Base-by-base conservation (phyloP, 2,888 invertebrate genomes). In the Galerucella pusilla region DNA sequence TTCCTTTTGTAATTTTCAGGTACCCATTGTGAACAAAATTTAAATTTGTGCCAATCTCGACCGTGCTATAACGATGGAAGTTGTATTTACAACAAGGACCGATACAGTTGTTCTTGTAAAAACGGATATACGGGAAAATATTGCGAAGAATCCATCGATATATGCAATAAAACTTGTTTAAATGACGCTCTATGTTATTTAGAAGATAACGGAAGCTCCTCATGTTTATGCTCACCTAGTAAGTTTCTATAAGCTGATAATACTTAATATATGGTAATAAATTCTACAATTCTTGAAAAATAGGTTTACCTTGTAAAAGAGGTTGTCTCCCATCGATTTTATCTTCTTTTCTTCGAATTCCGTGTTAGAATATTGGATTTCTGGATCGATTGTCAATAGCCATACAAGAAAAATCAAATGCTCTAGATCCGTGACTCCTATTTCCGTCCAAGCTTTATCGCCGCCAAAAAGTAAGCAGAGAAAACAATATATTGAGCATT, bases 41-140 rank as follows among this genome's bases (percentile, higher is more conserved):
- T 88, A 20, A 86, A 89, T 80, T 84, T 86, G 1, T 92, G 92
- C 73, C 83, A 86, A 42, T 89, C 90, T 1, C 86, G 86, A 57
- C 91, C 91, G 0, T 92, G 92, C 79, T 84, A 88, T 46, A 90
- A 91, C 82, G 88, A 88, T 60, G 92, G 90, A 0, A 84, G 84
- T 0, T 92, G 92, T 79, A 25, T 59, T 6, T 45, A 75, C 25
- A n/a, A 83, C 78, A 69, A 80, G 72, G 64, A 82, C 75, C 78
- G 74, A 1, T 90, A 87, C 77, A 81, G 75, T 14, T 92, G 92
- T 76, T 78, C 81, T 0, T 92, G 92, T 81, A 84, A 85, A 12
- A 81, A 85, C 60, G 90, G 89, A 20, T 91, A 86, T 79, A 84
- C 85, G 1, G 91, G 91, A 1, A 77, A 77, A 10, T 87, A 85